Percentiles rank a stretch among this genome's conserved stretches.
phyloP scores from a whole-genome alignment of 2,113 vertebrate genomes.

The Pelusios castaneus region DNA sequence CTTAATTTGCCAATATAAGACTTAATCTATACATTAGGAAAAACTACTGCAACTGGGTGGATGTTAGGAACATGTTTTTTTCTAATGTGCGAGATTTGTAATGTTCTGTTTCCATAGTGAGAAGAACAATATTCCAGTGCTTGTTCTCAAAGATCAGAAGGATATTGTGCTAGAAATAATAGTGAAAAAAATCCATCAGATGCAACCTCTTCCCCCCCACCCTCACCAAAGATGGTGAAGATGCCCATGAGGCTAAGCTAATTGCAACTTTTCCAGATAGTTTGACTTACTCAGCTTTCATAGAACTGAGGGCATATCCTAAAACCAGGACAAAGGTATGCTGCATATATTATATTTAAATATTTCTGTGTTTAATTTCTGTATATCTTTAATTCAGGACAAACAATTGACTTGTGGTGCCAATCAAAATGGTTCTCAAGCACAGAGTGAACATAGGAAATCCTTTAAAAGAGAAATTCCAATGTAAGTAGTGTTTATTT shows the following conservation, averaged over 20 bases:
- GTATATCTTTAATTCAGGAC: slow-evolving; percentile 71
- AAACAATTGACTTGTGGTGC: slow-evolving; percentile 86
- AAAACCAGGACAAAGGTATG: neutral
- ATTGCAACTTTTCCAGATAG: slow-evolving; percentile 83
- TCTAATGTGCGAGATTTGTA: neutral
- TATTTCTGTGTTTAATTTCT: neutral
- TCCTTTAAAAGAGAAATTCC: slow-evolving; percentile 91
- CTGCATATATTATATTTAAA: neutral
- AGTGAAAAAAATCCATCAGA: slow-evolving; percentile 85
- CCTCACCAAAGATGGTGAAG: slow-evolving; percentile 84
- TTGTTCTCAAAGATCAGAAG: slow-evolving; percentile 89
- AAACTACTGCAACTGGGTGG: neutral
- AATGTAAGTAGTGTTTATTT: slow-evolving; percentile 75
- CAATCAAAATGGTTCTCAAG: slow-evolving; percentile 90
- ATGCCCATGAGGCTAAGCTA: slow-evolving; percentile 92
- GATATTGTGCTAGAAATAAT: slow-evolving; percentile 91
- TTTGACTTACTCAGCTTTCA: slow-evolving; percentile 89
- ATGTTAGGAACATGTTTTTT: neutral
- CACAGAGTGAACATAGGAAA: slow-evolving; percentile 93
- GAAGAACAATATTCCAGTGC: slow-evolving; percentile 84
- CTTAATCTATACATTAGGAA: neutral
- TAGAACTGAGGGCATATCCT: slow-evolving; percentile 74
- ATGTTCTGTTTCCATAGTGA: slow-evolving; percentile 73
- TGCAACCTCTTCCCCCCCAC: slow-evolving; percentile 61
- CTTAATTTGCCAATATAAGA: slow-evolving; percentile 86